A percentile compares a stretch with the other conserved stretches of the same genome.
phyloP scores from a whole-genome alignment of 2,888 invertebrate genomes.

The Polymixis lichenea region DNA sequence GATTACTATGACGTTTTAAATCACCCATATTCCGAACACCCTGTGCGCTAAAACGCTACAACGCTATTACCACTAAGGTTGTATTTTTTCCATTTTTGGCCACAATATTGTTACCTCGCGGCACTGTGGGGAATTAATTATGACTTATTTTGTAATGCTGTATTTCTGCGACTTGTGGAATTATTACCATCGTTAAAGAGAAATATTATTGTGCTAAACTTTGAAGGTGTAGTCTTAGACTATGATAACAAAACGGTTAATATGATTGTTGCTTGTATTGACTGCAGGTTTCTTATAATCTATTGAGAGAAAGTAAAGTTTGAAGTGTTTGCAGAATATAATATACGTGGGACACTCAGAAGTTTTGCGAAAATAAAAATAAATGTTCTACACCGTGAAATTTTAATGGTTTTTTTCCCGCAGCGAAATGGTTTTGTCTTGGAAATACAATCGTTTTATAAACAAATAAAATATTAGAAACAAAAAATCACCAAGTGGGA shows the following conservation, averaged over 20 bases:
- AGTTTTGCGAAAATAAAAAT: too few relatives aligned
- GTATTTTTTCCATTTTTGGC: conserved; percentile 64
- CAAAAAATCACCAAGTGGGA: too few relatives aligned
- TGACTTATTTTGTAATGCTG: conserved; percentile 67
- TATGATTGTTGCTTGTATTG: background rate
- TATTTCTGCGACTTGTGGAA: conserved; percentile 54
- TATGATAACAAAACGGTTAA: conserved; percentile 29
- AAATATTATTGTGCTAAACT: conserved; percentile 48
- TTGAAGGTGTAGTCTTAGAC: conserved; percentile 40
- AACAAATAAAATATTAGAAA: too few relatives aligned
- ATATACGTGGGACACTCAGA: too few relatives aligned
- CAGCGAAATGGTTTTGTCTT: too few relatives aligned
- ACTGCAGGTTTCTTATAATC: background rate
- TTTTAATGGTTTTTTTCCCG: too few relatives aligned
- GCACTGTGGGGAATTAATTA: conserved; percentile 68
- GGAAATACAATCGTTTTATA: too few relatives aligned
- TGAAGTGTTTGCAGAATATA: background rate
- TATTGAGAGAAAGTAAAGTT: background rate
- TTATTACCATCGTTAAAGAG: conserved; percentile 59
- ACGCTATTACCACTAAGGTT: conserved; percentile 61
- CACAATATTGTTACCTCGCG: conserved; percentile 59
- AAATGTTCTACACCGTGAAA: too few relatives aligned
- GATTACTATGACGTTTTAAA: background rate
- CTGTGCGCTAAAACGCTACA: conserved; percentile 55
- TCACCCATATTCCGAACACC: conserved; percentile 30